These are phyloP conservation scores for Tragelaphus oryx DNA, from an alignment of 2,797 vertebrate species.

Conservation along the genomic window DNA sequence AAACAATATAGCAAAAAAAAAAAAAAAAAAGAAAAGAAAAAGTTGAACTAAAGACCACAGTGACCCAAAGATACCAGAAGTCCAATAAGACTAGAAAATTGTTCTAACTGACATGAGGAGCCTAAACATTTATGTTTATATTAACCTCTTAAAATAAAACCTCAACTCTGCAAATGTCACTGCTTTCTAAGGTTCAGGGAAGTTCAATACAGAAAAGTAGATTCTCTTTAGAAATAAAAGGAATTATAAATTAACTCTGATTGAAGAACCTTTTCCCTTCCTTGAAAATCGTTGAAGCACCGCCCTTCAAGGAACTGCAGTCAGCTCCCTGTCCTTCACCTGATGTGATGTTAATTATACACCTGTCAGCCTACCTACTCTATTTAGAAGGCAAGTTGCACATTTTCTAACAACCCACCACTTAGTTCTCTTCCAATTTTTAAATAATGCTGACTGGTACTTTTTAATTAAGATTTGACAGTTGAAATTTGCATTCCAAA, in stretches of 20 bases:
- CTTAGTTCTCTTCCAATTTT: slow-evolving; percentile 82
- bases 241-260: slow-evolving; percentile 69
- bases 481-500: slow-evolving; percentile 85
- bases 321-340: slow-evolving; percentile 76
- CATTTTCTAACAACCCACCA: slow-evolving; percentile 79
- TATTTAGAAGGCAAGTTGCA: slow-evolving; percentile 77
- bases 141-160: slow-evolving; percentile 27
- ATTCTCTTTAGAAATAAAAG: slow-evolving; percentile 67
- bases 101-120: not conserved
- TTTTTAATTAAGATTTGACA: slow-evolving; percentile 85
- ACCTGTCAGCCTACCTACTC: slow-evolving; percentile 80
- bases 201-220: slow-evolving; percentile 52
- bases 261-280: slow-evolving; percentile 61
- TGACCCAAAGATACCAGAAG: not conserved
- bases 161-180: not conserved
- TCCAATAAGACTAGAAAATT: not conserved
- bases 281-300: slow-evolving; percentile 64
- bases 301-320: slow-evolving; percentile 64
- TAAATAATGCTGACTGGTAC: slow-evolving; percentile 82
- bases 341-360: slow-evolving; percentile 81
- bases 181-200: slow-evolving; percentile 56
- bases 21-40: too few species aligned
- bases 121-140: slow-evolving; percentile 33
- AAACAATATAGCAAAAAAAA: too few species aligned
- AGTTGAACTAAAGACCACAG: not conserved